These are phyloP conservation scores for Melanerpes formicivorus DNA, from an alignment of 2,113 vertebrate species.

Conservation along the genomic window DNA sequence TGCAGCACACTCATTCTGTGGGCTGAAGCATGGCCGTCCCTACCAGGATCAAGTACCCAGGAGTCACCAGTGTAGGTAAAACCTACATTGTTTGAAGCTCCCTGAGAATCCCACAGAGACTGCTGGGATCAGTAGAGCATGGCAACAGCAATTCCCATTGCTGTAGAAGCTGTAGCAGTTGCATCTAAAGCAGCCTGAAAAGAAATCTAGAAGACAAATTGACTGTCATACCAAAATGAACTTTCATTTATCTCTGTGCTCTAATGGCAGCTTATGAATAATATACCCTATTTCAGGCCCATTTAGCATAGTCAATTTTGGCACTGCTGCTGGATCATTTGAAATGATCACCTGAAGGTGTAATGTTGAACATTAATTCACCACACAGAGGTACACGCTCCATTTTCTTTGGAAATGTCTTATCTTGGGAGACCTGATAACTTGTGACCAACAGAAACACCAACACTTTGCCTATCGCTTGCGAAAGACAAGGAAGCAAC, in stretches of 20 bases:
- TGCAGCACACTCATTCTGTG: not conserved
- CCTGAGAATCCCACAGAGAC: not conserved
- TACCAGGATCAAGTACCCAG: not conserved
- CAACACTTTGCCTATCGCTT: not conserved
- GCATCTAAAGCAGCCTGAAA: conserved; percentile 2
- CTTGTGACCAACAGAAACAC: not conserved
- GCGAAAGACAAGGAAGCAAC: not conserved
- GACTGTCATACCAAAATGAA: conserved; percentile 17
- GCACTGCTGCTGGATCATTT: not conserved
- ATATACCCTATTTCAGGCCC: not conserved
- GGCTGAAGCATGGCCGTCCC: not conserved
- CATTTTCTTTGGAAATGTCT: not conserved
- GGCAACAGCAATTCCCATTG: conserved; percentile 28
- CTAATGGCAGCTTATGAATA: conserved; percentile 9
- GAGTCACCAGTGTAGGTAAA: not conserved
- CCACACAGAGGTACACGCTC: not conserved
- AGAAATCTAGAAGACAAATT: conserved; percentile 31
- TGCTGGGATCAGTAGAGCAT: not conserved
- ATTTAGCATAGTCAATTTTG: not conserved
- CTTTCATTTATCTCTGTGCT: conserved; percentile 31
- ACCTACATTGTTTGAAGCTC: not conserved
- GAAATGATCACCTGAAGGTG: not conserved
- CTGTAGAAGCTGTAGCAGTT: not conserved
- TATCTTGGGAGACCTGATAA: not conserved
- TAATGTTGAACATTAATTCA: not conserved